These are phyloP conservation scores for Prosapia bicincta DNA, from an alignment of 2,888 invertebrate species.

Conservation along the genomic window DNA sequence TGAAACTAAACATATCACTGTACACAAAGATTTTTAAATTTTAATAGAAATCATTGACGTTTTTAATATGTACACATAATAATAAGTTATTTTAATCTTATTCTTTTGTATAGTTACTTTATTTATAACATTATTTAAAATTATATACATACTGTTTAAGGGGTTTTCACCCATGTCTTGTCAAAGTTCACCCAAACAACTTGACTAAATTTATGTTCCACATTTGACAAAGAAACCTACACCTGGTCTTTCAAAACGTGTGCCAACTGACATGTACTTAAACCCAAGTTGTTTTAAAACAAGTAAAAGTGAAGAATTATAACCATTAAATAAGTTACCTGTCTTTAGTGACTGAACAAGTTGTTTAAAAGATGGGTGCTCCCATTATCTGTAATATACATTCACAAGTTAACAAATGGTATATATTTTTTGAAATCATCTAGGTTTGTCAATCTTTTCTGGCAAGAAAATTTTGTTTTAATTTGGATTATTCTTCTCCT, in stretches of 20 bases:
- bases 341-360: neutral
- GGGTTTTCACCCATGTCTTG: conserved; percentile 9
- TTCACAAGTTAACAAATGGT: neutral
- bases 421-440: neutral
- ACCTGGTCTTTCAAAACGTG: neutral
- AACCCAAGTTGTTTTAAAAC: conserved; percentile 6
- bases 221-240: conserved; percentile 9
- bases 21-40: too few species aligned
- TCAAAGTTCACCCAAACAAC: conserved; percentile 15
- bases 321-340: neutral
- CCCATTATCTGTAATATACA: neutral
- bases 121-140: too few species aligned
- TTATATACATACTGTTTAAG: too few species aligned
- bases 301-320: neutral
- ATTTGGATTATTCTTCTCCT: neutral
- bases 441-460: neutral
- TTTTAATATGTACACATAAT: too few species aligned
- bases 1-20: too few species aligned
- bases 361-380: neutral
- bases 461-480: neutral
- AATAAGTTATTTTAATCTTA: too few species aligned
- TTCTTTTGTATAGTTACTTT: too few species aligned
- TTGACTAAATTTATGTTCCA: neutral
- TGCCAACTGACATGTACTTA: neutral
- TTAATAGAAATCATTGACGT: too few species aligned